A percentile compares a stretch with the other conserved stretches of the same genome.
Evolutionary conservation across 2,888 invertebrate genomes (phyloP).

Genomic region (Helicoverpa assulta): DNA sequence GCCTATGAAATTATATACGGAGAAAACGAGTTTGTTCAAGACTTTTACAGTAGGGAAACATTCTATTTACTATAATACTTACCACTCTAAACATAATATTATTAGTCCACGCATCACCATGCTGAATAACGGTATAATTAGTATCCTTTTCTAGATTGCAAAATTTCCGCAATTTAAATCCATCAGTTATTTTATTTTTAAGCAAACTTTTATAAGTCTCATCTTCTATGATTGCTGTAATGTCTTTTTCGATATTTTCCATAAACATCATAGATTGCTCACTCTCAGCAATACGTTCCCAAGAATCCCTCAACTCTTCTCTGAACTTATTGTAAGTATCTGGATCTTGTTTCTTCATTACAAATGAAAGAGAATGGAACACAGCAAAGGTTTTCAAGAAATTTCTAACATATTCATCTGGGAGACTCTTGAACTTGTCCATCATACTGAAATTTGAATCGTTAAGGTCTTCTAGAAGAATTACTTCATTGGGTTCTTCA

Average conservation of each 20-base stretch:
- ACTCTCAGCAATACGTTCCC: constrained; percentile 2
- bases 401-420: constrained; percentile 65
- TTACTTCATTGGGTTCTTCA: constrained; percentile 68
- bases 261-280: constrained; percentile 27
- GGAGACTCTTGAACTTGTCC: constrained; percentile 67
- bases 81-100: constrained; percentile 73
- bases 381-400: constrained; percentile 71
- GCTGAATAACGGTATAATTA: constrained; percentile 67
- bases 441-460: constrained; percentile 66
- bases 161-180: not conserved
- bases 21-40: no score
- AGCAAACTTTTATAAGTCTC: constrained; percentile 61
- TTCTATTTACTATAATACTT: constrained; percentile 24
- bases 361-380: constrained; percentile 74
- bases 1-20: no score
- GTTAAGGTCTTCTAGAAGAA: constrained; percentile 74
- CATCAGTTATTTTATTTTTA: constrained; percentile 46
- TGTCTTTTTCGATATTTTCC: constrained; percentile 49
- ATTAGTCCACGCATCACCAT: constrained; percentile 78
- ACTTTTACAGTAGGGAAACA: no score
- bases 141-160: constrained; percentile 50
- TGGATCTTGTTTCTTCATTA: constrained; percentile 69
- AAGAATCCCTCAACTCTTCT: constrained; percentile 55
- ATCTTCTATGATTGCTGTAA: constrained; percentile 55
- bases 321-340: constrained; percentile 59